Conservation (phyloP, 2,113 vertebrate species). For the Paradoxurus hermaphroditus region DNA sequence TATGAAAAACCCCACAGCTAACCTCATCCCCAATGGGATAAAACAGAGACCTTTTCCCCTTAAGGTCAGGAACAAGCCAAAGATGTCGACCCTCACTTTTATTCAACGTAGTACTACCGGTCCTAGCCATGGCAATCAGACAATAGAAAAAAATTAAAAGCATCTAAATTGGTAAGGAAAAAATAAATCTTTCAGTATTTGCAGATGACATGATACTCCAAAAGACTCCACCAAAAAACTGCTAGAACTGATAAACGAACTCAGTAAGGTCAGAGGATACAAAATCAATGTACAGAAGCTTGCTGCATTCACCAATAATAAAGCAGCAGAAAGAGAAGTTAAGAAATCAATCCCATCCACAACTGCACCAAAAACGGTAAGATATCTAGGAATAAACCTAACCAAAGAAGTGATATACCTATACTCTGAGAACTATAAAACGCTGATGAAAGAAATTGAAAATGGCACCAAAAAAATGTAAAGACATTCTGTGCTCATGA, state of each 20-base stretch:
- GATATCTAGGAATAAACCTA: not conserved
- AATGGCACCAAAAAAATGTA: not conserved
- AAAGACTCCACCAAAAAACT: not conserved
- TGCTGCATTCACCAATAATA: not conserved
- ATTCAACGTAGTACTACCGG: not conserved
- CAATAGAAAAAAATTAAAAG: not conserved
- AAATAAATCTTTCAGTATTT: not conserved
- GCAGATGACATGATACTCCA: not conserved
- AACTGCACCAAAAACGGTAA: not conserved
- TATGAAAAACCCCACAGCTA: not conserved
- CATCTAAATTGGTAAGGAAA: not conserved
- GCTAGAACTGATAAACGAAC: not conserved
- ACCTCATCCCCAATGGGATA: not conserved
- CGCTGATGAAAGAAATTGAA: not conserved
- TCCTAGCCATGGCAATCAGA: not conserved
- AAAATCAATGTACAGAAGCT: not conserved
- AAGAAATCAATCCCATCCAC: not conserved
- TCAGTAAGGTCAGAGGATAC: not conserved
- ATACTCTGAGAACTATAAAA: not conserved
- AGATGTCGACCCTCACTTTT: not conserved
- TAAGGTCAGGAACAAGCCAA: not conserved
- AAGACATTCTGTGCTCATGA: not conserved
- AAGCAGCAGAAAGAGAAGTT: not conserved
- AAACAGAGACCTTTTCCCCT: not conserved
- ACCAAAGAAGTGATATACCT: not conserved